Evolutionary conservation across 2,888 invertebrate genomes (phyloP).

Genomic region (Diarsia dahlii): DNA sequence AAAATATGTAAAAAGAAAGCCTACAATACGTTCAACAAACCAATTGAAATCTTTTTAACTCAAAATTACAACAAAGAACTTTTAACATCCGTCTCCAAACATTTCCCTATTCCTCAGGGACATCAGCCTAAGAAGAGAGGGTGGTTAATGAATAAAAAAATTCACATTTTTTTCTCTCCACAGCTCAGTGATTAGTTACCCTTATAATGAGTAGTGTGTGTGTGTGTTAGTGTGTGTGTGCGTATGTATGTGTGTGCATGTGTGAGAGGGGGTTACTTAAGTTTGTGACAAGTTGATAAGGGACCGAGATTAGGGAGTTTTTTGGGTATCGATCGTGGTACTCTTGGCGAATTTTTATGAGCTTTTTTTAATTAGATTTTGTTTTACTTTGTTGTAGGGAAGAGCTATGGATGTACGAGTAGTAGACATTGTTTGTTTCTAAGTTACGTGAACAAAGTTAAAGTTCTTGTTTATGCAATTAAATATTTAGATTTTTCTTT

Average conservation of each 20-base stretch:
- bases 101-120: slow-evolving; percentile 73
- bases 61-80: slow-evolving; percentile 20
- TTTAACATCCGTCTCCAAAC: slow-evolving; percentile 68
- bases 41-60: too few relatives aligned
- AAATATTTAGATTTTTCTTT: too few relatives aligned
- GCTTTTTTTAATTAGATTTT: slow-evolving; percentile 64
- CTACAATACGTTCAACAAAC: not conserved
- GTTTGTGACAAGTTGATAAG: slow-evolving; percentile 87
- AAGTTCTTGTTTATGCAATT: too few relatives aligned
- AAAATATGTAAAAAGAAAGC: not conserved
- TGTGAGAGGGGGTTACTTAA: slow-evolving; percentile 75
- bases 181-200: slow-evolving; percentile 90
- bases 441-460: too few relatives aligned
- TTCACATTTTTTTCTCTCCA: slow-evolving; percentile 86
- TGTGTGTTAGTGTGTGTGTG: slow-evolving; percentile 77
- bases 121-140: slow-evolving; percentile 87
- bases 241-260: slow-evolving; percentile 57
- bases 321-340: slow-evolving; percentile 78
- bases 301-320: slow-evolving; percentile 82
- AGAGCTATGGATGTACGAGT: not conserved
- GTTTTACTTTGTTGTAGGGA: slow-evolving; percentile 9
- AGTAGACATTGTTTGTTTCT: not conserved
- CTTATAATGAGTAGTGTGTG: slow-evolving; percentile 87
- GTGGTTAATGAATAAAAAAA: slow-evolving; percentile 91
- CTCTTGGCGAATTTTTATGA: slow-evolving; percentile 63